A percentile compares a stretch with the other conserved stretches of the same genome.
phyloP scores from a whole-genome alignment of 2,113 vertebrate genomes.

The Dicrurus megarhynchus region DNA sequence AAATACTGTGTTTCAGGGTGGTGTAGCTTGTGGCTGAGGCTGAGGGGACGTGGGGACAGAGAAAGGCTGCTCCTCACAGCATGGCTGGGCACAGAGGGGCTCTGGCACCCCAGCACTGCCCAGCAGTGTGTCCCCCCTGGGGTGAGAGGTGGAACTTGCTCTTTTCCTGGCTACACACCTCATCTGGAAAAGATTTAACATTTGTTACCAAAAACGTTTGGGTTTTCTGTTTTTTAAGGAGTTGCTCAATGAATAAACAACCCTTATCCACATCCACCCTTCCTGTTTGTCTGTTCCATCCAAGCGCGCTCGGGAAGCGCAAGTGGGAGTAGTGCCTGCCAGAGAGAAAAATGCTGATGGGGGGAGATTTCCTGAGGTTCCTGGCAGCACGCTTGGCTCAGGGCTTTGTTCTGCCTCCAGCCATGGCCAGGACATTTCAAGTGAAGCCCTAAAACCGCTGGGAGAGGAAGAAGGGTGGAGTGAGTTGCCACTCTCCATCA shows the following conservation, averaged over 20 bases:
- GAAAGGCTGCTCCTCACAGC: neutral
- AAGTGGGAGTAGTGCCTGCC: neutral
- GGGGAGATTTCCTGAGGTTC: neutral
- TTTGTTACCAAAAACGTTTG: constrained; percentile 74
- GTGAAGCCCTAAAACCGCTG: neutral
- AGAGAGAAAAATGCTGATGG: constrained; percentile 31
- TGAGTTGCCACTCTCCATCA: neutral
- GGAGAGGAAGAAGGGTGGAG: neutral
- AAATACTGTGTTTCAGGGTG: constrained; percentile 67
- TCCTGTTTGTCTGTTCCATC: constrained; percentile 28
- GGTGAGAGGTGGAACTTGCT: neutral
- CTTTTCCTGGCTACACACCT: neutral
- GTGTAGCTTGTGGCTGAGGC: constrained; percentile 34
- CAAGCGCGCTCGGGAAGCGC: neutral
- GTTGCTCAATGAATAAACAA: constrained; percentile 71
- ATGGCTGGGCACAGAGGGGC: neutral
- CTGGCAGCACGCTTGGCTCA: neutral
- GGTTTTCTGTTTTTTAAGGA: constrained; percentile 40
- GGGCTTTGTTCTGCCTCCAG: constrained; percentile 19
- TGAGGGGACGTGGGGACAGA: neutral
- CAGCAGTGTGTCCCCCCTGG: neutral
- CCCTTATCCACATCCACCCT: constrained; percentile 66
- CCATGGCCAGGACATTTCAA: neutral
- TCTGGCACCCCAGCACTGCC: neutral
- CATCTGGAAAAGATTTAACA: constrained; percentile 52